Base-by-base conservation (phyloP, 2,797 vertebrate species). In the Cyclura pinguis region DNA sequence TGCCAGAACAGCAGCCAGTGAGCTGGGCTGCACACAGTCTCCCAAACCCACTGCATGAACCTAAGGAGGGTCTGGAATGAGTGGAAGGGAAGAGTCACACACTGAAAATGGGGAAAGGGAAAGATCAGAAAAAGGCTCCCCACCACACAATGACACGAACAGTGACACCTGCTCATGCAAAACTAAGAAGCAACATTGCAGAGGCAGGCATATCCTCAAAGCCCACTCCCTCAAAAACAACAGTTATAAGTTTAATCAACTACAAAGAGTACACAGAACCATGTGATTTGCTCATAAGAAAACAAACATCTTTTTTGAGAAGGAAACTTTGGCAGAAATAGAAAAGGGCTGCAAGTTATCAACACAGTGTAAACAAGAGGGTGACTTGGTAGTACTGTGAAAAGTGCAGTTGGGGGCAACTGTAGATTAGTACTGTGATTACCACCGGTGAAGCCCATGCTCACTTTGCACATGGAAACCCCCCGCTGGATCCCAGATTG, bases 1-100 rank as follows among this genome's bases (percentile, higher is more conserved):
- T 87, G 95, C 55, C 89, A 85, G 57, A 94, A 94, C 14, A 96
- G 92, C 76, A 98, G 96, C 96, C 96, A 96, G 38, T 91, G 80
- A 76, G 89, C 42, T 2, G 97, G 96, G 64, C 93, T 94, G 22
- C 87, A 93, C n/a, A 97, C 47, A n/a, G 89, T 69, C 0, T 92
- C 93, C 94, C 96, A 96, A 35, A 96, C 88, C 93, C 96, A 92
- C 78, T 93, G 94, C 5, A 97, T 50, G 64, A 97, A 82, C n/a
- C 94, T 88, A 74, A 91, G 35, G 29, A 91, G 52, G 9, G 59
- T 84, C 90, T 91, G 50, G 35, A 87, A 47, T 47, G 22, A 86
- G 22, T 9, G 9, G 52, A 42, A 67, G 27, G 27, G 29, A 88
- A 78, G 20, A 5, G 96, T 64, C 67, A 95, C 81, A 67, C 92